phyloP scores from a whole-genome alignment of 2,113 vertebrate species.

The Corythornis vintsioides region DNA sequence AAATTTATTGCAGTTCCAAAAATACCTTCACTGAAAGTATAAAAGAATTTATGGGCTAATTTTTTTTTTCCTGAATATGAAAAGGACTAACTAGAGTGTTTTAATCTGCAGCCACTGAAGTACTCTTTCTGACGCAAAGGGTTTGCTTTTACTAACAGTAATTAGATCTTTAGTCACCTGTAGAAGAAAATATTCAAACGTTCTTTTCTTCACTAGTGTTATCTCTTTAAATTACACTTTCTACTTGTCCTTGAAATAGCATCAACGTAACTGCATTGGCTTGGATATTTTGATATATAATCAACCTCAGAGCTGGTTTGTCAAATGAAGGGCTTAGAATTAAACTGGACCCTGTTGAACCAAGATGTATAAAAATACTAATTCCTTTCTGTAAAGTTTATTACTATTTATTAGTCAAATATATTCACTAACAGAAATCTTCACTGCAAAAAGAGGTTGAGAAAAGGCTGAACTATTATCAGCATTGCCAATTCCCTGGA shows the following conservation, averaged over 20 bases:
- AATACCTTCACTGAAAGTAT: constrained; percentile 42
- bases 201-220: not conserved
- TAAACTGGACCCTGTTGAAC: not conserved
- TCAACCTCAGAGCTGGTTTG: not conserved
- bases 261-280: not conserved
- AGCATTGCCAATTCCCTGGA: not conserved
- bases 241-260: not conserved
- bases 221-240: constrained; percentile 12
- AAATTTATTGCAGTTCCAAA: constrained; percentile 56
- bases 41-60: constrained; percentile 54
- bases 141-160: constrained; percentile 39
- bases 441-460: not conserved
- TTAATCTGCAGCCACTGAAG: constrained; percentile 37
- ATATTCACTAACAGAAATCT: not conserved
- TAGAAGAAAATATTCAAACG: constrained; percentile 24
- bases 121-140: not conserved
- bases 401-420: constrained; percentile 10
- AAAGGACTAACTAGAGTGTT: constrained; percentile 37
- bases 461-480: not conserved
- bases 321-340: constrained; percentile 1
- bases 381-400: not conserved
- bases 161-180: constrained; percentile 31
- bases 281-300: not conserved
- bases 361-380: not conserved
- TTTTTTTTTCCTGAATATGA: constrained; percentile 24